phyloP scores from a whole-genome alignment of 2,888 invertebrate genomes.

The Cerceris rybyensis region DNA sequence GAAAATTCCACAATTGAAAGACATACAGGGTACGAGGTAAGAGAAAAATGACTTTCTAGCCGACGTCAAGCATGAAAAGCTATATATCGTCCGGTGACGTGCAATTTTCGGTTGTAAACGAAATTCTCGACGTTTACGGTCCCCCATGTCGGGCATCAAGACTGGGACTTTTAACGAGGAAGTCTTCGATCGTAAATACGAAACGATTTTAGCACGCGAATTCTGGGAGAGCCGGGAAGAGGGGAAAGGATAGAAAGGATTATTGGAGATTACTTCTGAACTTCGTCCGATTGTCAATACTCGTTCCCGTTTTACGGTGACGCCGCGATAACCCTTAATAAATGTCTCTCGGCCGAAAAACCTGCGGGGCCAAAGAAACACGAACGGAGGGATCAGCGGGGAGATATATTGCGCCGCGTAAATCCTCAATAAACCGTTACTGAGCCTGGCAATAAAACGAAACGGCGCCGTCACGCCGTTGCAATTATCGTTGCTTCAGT shows the following conservation, averaged over 20 bases:
- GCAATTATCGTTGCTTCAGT: constrained; percentile 68
- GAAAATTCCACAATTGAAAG: too few species aligned
- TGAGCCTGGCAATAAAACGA: constrained; percentile 70
- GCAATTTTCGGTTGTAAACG: too few species aligned
- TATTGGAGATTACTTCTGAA: constrained; percentile 71
- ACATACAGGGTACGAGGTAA: too few species aligned
- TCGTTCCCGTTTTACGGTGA: constrained; percentile 68
- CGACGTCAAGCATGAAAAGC: too few species aligned
- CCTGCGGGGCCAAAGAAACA: constrained; percentile 68
- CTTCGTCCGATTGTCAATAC: constrained; percentile 71
- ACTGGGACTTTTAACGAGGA: constrained; percentile 25
- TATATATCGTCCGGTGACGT: too few species aligned
- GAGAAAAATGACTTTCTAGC: too few species aligned
- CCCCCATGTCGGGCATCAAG: too few species aligned
- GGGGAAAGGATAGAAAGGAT: constrained; percentile 55
- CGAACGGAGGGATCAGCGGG: constrained; percentile 66
- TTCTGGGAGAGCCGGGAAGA: constrained; percentile 12
- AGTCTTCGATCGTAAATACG: constrained; percentile 55
- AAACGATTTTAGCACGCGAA: constrained; percentile 46
- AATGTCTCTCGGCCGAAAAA: constrained; percentile 70
- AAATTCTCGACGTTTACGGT: too few species aligned
- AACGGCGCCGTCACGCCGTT: constrained; percentile 67
- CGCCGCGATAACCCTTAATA: constrained; percentile 73
- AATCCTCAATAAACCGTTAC: constrained; percentile 71
- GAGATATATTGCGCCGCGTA: constrained; percentile 70